A percentile compares a stretch with the other conserved stretches of the same genome.
phyloP scores from a whole-genome alignment of 2,888 invertebrate genomes.

The Yponomeuta cagnagella region DNA sequence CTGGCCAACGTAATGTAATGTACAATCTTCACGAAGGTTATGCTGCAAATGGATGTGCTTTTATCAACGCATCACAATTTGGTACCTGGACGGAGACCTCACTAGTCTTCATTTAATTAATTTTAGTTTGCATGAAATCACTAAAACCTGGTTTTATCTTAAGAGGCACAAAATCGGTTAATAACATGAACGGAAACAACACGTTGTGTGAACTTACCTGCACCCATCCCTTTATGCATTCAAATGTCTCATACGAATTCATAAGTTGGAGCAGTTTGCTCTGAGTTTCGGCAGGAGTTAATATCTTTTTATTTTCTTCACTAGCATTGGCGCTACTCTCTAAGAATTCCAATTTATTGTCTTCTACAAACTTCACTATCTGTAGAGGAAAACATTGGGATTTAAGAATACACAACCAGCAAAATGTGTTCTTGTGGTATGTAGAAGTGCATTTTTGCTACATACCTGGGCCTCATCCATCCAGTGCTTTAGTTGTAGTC shows the following conservation, averaged over 20 bases:
- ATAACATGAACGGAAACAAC: too few relatives aligned
- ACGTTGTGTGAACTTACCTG: constrained; percentile 35
- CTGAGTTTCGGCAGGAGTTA: constrained; percentile 54
- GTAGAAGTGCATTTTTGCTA: neutral
- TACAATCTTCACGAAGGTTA: too few relatives aligned
- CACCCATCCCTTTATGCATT: constrained; percentile 66
- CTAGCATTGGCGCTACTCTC: constrained; percentile 36
- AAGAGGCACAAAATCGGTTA: too few relatives aligned
- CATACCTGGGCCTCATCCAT: constrained; percentile 60
- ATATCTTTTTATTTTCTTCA: constrained; percentile 42
- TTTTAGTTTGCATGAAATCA: too few relatives aligned
- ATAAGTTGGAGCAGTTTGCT: constrained; percentile 58
- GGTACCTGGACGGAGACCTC: too few relatives aligned
- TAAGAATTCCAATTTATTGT: constrained; percentile 61
- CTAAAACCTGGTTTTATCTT: too few relatives aligned
- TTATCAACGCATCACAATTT: too few relatives aligned
- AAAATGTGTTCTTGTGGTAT: neutral
- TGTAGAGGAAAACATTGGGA: constrained; percentile 24
- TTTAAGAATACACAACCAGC: neutral
- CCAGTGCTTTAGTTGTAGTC: constrained; percentile 54
- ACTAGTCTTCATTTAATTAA: too few relatives aligned
- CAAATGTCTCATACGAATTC: constrained; percentile 57
- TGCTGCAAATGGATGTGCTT: too few relatives aligned
- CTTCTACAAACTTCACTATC: constrained; percentile 57
- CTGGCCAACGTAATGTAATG: too few relatives aligned